Evolutionary conservation across 53 echinoderm and acorn worm genomes (phyloP).

Genomic region (Crossaster papposus): DNA sequence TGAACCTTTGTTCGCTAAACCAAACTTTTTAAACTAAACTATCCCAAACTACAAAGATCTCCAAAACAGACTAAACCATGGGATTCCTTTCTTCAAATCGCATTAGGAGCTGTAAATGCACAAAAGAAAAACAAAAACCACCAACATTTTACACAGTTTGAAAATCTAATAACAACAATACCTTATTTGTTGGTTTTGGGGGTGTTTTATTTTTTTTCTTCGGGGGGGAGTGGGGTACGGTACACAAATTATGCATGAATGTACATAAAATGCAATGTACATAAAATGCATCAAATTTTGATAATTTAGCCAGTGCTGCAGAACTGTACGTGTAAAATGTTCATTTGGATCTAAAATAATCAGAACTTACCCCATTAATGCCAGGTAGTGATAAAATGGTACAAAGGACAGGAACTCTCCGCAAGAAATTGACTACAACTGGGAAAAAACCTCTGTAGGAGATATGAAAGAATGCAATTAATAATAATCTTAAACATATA

Average conservation of each 20-base stretch:
- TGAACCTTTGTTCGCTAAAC: too few relatives aligned
- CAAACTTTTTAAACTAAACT: neutral
- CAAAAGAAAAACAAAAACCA: constrained; percentile 7
- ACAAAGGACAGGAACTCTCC: constrained; percentile 93
- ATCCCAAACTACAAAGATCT: neutral
- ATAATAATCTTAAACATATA: neutral
- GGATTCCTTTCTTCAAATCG: constrained; percentile 81
- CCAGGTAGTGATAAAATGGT: constrained; percentile 91
- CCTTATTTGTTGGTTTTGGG: neutral
- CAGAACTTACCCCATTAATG: constrained; percentile 81
- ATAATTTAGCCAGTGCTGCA: neutral
- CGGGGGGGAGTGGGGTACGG: too few relatives aligned
- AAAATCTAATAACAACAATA: neutral
- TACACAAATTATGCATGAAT: too few relatives aligned
- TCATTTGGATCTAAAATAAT: neutral
- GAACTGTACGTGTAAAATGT: neutral
- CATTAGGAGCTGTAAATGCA: constrained; percentile 57
- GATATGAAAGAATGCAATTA: neutral
- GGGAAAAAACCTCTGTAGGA: constrained; percentile 94
- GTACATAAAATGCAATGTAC: too few relatives aligned
- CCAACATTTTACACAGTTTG: too few relatives aligned
- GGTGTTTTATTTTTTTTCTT: too few relatives aligned
- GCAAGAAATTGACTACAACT: constrained; percentile 92
- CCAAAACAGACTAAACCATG: constrained; percentile 54
- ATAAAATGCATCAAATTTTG: neutral